phyloP scores from a whole-genome alignment of 2,797 vertebrate species.

The Cyprinodon diabolis region DNA sequence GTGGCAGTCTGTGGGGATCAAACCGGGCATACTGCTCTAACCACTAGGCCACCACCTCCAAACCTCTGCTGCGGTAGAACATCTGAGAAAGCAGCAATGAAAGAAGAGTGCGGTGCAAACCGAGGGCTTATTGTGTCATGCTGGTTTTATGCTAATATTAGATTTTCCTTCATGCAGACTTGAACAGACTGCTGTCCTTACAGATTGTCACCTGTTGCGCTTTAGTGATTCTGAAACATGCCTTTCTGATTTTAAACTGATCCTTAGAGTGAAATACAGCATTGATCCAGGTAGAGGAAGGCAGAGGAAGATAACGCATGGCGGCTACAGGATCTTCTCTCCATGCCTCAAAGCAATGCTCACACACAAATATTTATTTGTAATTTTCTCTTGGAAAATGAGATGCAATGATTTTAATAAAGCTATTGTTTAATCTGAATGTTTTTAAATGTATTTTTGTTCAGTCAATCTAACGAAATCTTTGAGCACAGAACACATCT shows the following conservation, averaged over 20 bases:
- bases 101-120: neutral
- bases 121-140: neutral
- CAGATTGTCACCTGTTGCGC: constrained; percentile 40
- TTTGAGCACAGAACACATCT: neutral
- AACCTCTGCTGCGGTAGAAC: neutral
- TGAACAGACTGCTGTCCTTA: constrained; percentile 19
- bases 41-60: too few species aligned
- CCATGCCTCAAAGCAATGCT: constrained; percentile 58
- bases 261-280: constrained; percentile 8
- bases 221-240: constrained; percentile 30
- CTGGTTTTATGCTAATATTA: neutral
- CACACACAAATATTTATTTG: constrained; percentile 83
- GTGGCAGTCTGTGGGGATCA: too few species aligned
- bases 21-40: too few species aligned
- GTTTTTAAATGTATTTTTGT: neutral
- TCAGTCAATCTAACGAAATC: neutral
- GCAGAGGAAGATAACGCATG: constrained; percentile 24
- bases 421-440: constrained; percentile 56
- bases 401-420: constrained; percentile 61
- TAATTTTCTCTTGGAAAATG: constrained; percentile 68
- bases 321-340: constrained; percentile 38
- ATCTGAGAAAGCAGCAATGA: neutral
- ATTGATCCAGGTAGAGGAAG: neutral
- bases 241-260: constrained; percentile 35
- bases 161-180: neutral